Base-by-base conservation (phyloP, 2,888 invertebrate genomes). In the Thymelicus acteon region DNA sequence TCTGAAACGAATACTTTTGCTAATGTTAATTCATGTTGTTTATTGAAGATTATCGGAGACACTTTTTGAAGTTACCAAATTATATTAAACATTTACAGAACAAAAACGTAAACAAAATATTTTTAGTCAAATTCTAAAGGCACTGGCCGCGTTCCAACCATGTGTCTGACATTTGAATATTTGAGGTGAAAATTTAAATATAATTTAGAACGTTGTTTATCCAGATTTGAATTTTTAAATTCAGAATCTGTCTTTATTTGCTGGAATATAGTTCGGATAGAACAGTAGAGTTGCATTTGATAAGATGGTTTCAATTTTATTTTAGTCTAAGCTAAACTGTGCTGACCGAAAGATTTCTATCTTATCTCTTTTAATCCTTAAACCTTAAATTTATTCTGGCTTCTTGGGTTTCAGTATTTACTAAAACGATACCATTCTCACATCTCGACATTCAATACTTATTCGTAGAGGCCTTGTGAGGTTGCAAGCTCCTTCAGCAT, bases 91-190 rank as follows among this genome's bases (percentile, higher is more conserved):
- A 62, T 62, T 48, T 62, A 48, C 62, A n/a, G 37, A 48, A 48
- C 6, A 62, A 48, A 48, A 40, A 44, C 15, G 24, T 47, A 47
- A 44, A 44, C 10, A 54, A 57, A 19, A 65, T 57, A 57, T 60
- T 66, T 60, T 31, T 37, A 10, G 7, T 40, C 12, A 31, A 60
- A 49, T 49, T 19, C 60, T 49, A 49, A 37, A 13, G 49, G 6
- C 48, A 7, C 67, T 67, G 67, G 67, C 60, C 13, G 60, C 60
- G 39, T 60, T 67, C 60, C 67, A 67, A 60, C 49, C 58, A 58
- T 39, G 39, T 67, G 39, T 60, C 13, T 60, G 39, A 7, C 4
- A 44, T 67, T 60, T 67, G 44, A 67, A 67, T 60, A 49, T 67
- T 67, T 60, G 49, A 60, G 19, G 15, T 47, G 37, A 60, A 66